Conservation (phyloP, 1,140 invertebrate genomes). For the Arctopsyche grandis region DNA sequence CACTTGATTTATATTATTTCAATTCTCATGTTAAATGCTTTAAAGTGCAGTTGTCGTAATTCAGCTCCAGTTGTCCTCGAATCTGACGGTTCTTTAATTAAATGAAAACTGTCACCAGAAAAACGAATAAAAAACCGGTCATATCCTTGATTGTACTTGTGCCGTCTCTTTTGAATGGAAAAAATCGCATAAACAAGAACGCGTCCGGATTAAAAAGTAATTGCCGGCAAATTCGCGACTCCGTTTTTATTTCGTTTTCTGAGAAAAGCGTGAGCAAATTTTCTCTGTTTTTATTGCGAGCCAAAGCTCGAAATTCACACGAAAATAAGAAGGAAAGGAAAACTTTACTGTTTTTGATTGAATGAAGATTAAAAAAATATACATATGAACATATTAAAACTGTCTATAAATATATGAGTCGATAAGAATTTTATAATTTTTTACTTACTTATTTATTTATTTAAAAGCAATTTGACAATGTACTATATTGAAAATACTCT, state of each 20-base stretch:
- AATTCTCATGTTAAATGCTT: background rate
- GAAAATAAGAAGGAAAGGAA: background rate
- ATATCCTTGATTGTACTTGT: background rate
- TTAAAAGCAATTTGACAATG: no score
- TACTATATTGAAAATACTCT: no score
- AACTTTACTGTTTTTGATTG: no score
- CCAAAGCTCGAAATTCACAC: background rate
- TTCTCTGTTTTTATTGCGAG: slow-evolving; percentile 4
- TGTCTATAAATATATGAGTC: no score
- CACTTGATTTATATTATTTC: background rate
- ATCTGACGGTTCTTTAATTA: slow-evolving; percentile 27
- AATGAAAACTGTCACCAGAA: background rate
- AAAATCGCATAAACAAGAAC: slow-evolving; percentile 16
- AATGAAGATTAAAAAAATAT: no score
- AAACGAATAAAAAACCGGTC: slow-evolving; percentile 17
- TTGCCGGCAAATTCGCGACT: slow-evolving; percentile 7
- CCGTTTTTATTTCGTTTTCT: background rate
- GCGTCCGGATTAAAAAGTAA: slow-evolving; percentile 27
- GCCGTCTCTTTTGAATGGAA: background rate
- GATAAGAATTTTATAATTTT: no score
- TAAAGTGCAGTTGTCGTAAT: slow-evolving; percentile 12
- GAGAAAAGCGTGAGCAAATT: background rate
- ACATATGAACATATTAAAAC: no score
- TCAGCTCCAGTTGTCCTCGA: background rate
- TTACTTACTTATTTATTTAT: no score